Evolutionary conservation across 2,797 vertebrate species (phyloP).

Genomic region (Sebastes taczanowskii): DNA sequence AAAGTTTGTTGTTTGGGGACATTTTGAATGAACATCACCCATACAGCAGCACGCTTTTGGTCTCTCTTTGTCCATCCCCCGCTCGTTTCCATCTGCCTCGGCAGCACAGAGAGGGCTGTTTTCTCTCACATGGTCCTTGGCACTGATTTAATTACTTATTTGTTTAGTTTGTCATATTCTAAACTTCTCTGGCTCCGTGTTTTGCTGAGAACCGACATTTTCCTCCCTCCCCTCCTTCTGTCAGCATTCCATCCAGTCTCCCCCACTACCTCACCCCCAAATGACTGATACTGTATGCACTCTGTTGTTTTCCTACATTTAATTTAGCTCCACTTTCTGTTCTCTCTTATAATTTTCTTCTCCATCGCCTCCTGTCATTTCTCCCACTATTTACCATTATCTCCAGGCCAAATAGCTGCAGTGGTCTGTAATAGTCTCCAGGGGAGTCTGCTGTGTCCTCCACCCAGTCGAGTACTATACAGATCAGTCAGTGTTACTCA

Average conservation of each 20-base stretch:
- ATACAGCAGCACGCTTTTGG: constrained; percentile 13
- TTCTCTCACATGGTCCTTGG: constrained; percentile 63
- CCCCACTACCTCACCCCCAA: constrained; percentile 14
- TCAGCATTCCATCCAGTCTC: constrained; percentile 67
- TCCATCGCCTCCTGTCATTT: constrained; percentile 43
- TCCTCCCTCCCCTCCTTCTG: constrained; percentile 60
- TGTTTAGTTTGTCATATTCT: constrained; percentile 76
- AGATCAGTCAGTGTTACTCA: constrained; percentile 50
- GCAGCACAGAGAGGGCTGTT: constrained; percentile 56
- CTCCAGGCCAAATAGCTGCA: constrained; percentile 59
- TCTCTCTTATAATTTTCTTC: constrained; percentile 36
- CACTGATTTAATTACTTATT: constrained; percentile 77
- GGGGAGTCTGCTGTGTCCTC: constrained; percentile 58
- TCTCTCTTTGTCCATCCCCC: constrained; percentile 39
- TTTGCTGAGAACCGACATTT: constrained; percentile 71
- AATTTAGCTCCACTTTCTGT: constrained; percentile 5
- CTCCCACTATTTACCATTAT: constrained; percentile 33
- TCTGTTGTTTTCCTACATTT: constrained; percentile 37
- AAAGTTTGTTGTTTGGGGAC: background rate
- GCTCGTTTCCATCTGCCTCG: constrained; percentile 51
- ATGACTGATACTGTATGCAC: constrained; percentile 29
- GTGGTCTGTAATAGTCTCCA: constrained; percentile 71
- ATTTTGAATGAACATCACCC: background rate
- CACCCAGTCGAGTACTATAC: constrained; percentile 51
- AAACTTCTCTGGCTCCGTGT: constrained; percentile 63